phyloP scores from a whole-genome alignment of 2,113 vertebrate species.

The Bungarus multicinctus region DNA sequence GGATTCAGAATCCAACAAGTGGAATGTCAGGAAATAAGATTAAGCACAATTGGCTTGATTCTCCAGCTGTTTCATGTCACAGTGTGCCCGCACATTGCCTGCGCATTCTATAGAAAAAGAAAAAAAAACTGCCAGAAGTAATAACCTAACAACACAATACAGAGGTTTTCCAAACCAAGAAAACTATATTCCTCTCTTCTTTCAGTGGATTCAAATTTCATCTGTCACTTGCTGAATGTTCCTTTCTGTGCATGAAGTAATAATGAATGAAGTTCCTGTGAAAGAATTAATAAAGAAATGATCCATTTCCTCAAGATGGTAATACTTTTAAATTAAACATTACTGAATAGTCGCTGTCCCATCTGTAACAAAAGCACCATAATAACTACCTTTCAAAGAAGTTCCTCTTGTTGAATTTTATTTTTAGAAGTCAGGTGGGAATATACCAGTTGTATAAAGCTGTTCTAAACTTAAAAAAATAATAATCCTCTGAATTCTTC shows the following conservation, averaged over 20 bases:
- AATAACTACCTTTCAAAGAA: constrained; percentile 20
- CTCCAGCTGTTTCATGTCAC: neutral
- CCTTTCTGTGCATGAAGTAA: neutral
- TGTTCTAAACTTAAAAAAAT: constrained; percentile 19
- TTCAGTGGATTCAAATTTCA: neutral
- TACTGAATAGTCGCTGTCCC: neutral
- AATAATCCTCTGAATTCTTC: constrained; percentile 26
- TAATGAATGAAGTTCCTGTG: neutral
- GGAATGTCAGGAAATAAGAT: neutral
- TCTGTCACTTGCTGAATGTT: neutral
- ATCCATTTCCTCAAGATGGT: neutral
- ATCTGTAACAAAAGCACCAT: constrained; percentile 8
- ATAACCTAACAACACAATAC: neutral
- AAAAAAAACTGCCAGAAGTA: neutral
- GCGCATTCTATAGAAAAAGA: neutral
- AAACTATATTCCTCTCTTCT: neutral
- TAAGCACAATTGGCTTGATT: neutral
- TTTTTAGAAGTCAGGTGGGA: constrained; percentile 19
- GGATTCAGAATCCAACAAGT: neutral
- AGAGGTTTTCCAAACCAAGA: neutral
- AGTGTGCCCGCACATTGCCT: neutral
- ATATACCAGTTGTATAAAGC: neutral
- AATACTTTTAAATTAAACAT: constrained; percentile 15
- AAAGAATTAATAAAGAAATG: neutral
- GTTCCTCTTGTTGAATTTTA: constrained; percentile 34